Evolutionary conservation across 1,140 invertebrate species (phyloP), one percentile per base, ranked within the genome.

Genomic region (Prorops nasuta): DNA sequence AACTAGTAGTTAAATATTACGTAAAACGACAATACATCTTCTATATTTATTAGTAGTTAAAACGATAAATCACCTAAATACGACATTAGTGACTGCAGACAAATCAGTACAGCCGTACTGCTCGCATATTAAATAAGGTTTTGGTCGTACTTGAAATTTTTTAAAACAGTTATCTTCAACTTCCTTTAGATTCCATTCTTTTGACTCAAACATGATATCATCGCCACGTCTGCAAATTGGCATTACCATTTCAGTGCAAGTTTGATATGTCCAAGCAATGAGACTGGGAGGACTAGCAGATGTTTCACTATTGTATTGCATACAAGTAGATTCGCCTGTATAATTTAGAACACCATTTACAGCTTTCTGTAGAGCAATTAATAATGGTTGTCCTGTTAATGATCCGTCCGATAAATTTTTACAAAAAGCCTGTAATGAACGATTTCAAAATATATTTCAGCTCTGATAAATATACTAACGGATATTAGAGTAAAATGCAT

Each of bases 241-340:
- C 88, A 96, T 94, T 35, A 96, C 87, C 89, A 98, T 96, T 76
- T 98, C 95, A 20, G 94, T 95, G 69, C 96, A 98, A 7, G 87
- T 80, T 85, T 95, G 77, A 52, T 74, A 80, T 60, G 61, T 36
- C 94, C 94, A 96, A 3, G 85, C 89, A 18, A 66, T 39, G 19
- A 82, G 82, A 32, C 86, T 87, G 9, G 92, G 69, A 41, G 79
- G n/a, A n/a, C n/a, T n/a, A n/a, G n/a, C 76, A n/a, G 79, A 71
- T 15, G 81, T 74, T 41, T 74, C 74, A 39, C 79, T 71, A 10
- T 69, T 36, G 12, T 59, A 75, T 59, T 86, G 69, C 6, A 91
- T 72, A 63, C 91, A 94, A 54, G 80, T 81, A 1, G 69, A 72
- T 45, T 78, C 78, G 20, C 88, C 87, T 0, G 92, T 91, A 67